Percentiles rank a stretch among this genome's conserved stretches.
These are phyloP conservation scores for Mylabris phalerata DNA, from an alignment of 1,140 invertebrate species.

Conservation along the genomic window DNA sequence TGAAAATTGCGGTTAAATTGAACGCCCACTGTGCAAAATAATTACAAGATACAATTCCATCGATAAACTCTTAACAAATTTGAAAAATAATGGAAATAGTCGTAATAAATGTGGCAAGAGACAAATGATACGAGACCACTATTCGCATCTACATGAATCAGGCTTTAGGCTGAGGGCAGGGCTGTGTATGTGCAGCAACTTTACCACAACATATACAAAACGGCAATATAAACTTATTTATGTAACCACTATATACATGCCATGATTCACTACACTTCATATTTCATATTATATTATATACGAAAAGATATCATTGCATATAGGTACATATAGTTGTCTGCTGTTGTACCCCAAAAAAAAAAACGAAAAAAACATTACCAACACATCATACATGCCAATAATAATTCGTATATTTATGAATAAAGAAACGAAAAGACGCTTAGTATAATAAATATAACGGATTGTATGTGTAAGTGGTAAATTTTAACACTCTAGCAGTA, in stretches of 20 bases:
- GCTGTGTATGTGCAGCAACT: constrained; percentile 3
- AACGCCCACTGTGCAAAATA: constrained; percentile 8
- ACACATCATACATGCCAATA: too few relatives aligned
- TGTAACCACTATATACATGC: constrained; percentile 8
- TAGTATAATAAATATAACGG: too few relatives aligned
- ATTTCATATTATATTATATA: constrained; percentile 13
- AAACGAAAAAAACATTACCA: too few relatives aligned
- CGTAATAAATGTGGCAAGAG: constrained; percentile 16
- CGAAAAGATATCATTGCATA: constrained; percentile 16
- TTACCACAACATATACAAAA: background rate
- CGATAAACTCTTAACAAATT: constrained; percentile 9
- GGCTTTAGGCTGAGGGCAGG: constrained; percentile 10
- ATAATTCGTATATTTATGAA: too few relatives aligned
- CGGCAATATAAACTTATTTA: constrained; percentile 22
- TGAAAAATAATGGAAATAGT: constrained; percentile 17
- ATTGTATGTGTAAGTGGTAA: background rate
- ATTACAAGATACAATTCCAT: constrained; percentile 19
- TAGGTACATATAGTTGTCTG: background rate
- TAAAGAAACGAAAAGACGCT: too few relatives aligned
- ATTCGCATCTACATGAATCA: background rate
- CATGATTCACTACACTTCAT: constrained; percentile 21
- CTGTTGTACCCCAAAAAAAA: too few relatives aligned
- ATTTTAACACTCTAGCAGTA: constrained; percentile 12
- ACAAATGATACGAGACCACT: constrained; percentile 12
- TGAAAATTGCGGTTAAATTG: too few relatives aligned